Conservation (phyloP, 2,113 vertebrate species). For the Percina caprodes region DNA sequence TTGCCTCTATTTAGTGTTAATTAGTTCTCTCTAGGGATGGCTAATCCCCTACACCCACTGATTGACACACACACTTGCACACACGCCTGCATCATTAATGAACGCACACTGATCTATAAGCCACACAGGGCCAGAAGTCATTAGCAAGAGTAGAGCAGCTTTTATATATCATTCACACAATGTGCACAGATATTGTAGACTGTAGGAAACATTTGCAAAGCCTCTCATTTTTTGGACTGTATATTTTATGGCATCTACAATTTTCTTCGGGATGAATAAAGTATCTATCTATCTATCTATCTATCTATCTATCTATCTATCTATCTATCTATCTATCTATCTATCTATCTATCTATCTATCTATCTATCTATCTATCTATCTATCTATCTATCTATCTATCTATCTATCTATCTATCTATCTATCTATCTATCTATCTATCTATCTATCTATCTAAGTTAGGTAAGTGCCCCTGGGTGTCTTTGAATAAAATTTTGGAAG, state of each 20-base stretch:
- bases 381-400: too few species aligned
- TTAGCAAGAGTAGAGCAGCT: conserved; percentile 68
- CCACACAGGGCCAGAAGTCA: conserved; percentile 74
- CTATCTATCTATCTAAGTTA: conserved; percentile 40
- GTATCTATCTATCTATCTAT: too few species aligned
- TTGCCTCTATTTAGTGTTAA: conserved; percentile 61
- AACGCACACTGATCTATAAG: conserved; percentile 77
- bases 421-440: too few species aligned
- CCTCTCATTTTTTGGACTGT: conserved; percentile 41
- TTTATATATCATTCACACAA: conserved; percentile 68
- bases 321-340: too few species aligned
- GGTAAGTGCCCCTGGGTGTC: conserved; percentile 33
- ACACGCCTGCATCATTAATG: conserved; percentile 78
- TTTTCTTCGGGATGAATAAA: too few species aligned
- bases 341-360: conserved; percentile 10
- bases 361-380: too few species aligned
- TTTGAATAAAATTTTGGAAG: conserved; percentile 30
- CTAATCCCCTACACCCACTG: conserved; percentile 74
- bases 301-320: too few species aligned
- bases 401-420: too few species aligned
- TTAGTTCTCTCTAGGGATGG: conserved; percentile 69
- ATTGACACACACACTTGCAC: conserved; percentile 69
- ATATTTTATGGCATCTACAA: conserved; percentile 34
- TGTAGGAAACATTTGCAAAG: conserved; percentile 57
- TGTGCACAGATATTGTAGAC: conserved; percentile 57